phyloP scores from a whole-genome alignment of 2,113 vertebrate species.

The Toxostoma redivivum region DNA sequence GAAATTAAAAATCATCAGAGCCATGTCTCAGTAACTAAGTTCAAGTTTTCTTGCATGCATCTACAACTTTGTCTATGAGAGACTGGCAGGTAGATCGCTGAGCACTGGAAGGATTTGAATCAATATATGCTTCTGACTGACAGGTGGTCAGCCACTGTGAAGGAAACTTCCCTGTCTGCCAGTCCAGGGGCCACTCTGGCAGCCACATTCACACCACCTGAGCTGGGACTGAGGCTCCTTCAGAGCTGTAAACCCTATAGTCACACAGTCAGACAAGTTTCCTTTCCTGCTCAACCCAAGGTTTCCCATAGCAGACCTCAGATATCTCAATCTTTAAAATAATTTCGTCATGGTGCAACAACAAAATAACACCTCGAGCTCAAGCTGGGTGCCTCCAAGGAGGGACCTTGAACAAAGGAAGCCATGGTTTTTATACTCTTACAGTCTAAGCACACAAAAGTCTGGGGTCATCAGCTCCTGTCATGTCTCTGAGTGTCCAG shows the following conservation, averaged over 20 bases:
- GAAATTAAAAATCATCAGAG: constrained; percentile 58
- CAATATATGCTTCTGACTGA: background rate
- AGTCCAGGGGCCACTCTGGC: background rate
- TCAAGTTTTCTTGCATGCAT: constrained; percentile 6
- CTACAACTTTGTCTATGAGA: background rate
- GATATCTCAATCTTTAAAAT: background rate
- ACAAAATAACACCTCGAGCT: background rate
- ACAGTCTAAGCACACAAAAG: fast-evolving
- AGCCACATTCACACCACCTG: background rate
- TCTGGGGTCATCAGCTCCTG: background rate
- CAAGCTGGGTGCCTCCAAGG: too few species aligned
- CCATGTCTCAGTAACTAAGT: constrained; percentile 3
- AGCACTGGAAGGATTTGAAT: background rate
- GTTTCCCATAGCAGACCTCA: background rate
- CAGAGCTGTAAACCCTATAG: background rate
- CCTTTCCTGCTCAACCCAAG: background rate
- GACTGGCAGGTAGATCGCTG: background rate
- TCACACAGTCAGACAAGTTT: background rate
- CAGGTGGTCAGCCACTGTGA: background rate
- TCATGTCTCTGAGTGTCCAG: background rate
- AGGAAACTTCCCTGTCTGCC: background rate
- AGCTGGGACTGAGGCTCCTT: background rate
- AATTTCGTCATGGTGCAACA: background rate
- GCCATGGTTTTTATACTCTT: background rate
- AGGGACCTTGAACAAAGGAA: background rate